Conservation (phyloP, 2,888 invertebrate species). For the Diaphora mendica region DNA sequence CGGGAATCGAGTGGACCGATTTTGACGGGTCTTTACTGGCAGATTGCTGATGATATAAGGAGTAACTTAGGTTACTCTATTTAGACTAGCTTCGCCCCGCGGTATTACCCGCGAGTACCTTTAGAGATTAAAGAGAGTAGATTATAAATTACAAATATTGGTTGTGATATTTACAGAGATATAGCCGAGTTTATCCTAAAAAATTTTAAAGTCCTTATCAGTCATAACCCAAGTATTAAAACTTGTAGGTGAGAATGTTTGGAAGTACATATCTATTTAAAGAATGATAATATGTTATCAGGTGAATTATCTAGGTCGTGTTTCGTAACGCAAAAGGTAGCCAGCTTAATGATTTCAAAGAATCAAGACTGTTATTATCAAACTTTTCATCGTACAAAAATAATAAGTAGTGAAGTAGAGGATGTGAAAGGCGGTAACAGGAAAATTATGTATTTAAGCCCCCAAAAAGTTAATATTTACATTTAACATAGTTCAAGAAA, state of each 20-base stretch:
- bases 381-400: background rate
- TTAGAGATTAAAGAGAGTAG: too few species aligned
- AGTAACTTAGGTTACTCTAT: too few species aligned
- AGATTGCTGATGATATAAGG: too few species aligned
- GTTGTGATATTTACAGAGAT: background rate
- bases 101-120: too few species aligned
- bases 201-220: background rate
- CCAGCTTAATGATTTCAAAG: background rate
- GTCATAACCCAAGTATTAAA: background rate
- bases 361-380: background rate
- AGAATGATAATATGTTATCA: conserved; percentile 38
- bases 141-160: too few species aligned
- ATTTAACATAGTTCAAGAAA: too few species aligned
- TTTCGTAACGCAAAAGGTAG: conserved; percentile 23
- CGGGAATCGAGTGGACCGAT: too few species aligned
- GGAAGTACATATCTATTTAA: background rate
- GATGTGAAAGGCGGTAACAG: background rate
- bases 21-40: too few species aligned
- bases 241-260: conserved; percentile 17
- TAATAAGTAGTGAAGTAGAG: background rate
- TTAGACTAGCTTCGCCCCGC: too few species aligned
- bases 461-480: too few species aligned
- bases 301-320: conserved; percentile 33
- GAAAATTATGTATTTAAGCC: too few species aligned
- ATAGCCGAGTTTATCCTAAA: background rate